Conservation (phyloP, 2,888 invertebrate species). For the Hipparchia semele region DNA sequence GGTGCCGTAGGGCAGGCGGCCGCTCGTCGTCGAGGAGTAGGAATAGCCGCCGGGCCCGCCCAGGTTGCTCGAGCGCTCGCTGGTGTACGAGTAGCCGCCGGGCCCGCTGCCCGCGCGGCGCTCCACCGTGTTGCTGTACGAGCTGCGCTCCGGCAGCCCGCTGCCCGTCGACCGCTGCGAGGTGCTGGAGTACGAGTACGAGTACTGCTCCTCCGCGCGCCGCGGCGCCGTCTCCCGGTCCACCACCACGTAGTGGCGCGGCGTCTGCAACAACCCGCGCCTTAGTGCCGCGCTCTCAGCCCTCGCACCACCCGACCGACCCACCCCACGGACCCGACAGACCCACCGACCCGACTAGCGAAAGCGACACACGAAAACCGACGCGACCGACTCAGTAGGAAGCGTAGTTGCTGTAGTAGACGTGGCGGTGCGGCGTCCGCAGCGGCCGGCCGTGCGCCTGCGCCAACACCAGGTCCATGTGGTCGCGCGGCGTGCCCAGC, state of each 20-base stretch:
- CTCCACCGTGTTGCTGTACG: slow-evolving; percentile 87
- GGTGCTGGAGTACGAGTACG: slow-evolving; percentile 90
- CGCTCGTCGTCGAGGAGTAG: slow-evolving; percentile 90
- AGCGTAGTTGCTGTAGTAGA: slow-evolving; percentile 82
- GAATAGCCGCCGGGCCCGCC: slow-evolving; percentile 93
- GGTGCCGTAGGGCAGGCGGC: slow-evolving; percentile 92
- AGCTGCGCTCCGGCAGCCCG: slow-evolving; percentile 83
- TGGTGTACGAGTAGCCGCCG: slow-evolving; percentile 90
- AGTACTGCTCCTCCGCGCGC: slow-evolving; percentile 92
- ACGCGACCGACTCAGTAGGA: slow-evolving; percentile 63
- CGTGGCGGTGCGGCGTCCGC: slow-evolving; percentile 75
- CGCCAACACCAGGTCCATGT: slow-evolving; percentile 86
- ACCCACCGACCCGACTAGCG: slow-evolving; percentile 66
- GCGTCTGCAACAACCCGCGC: slow-evolving; percentile 88
- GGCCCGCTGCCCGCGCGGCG: slow-evolving; percentile 87
- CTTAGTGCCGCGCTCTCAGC: slow-evolving; percentile 55
- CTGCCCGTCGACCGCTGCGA: slow-evolving; percentile 77
- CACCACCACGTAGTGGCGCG: slow-evolving; percentile 94
- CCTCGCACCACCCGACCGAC: slow-evolving; percentile 56
- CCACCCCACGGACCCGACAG: slow-evolving; percentile 52
- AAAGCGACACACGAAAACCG: slow-evolving; percentile 73
- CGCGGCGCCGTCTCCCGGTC: slow-evolving; percentile 88
- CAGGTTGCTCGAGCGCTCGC: slow-evolving; percentile 88
- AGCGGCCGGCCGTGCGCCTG: slow-evolving; percentile 82
- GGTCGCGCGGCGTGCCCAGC: slow-evolving; percentile 83